Base-by-base conservation (phyloP, 2,797 vertebrate species). In the Melopsittacus undulatus region DNA sequence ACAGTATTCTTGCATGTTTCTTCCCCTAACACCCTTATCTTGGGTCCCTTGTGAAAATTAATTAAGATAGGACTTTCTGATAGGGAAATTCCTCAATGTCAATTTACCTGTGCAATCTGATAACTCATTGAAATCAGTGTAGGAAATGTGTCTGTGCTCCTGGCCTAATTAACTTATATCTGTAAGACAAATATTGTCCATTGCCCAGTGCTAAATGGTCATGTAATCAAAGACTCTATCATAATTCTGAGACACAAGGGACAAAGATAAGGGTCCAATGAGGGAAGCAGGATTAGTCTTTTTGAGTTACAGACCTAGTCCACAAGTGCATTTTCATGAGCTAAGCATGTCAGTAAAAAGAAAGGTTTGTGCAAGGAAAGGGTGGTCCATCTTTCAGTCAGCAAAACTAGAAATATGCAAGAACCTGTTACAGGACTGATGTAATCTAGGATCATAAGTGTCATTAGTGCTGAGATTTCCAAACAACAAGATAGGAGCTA, bases 21-120 rank as follows among this genome's bases (percentile, higher is more conserved):
- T 73, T 92, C n/a, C 74, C 8, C 73, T 64, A 90, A 38, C 48
- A 82, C n/a, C 38, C 59, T 94, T 96, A 97, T 96, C 94, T 95
- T 70, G 14, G 9, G 34, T 95, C 95, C 79, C 94, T 85, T 87
- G 90, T 83, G 92, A 95, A 94, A 91, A 94, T 91, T 27, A 91
- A 93, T 95, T 97, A 95, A 95, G 95, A 97, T 95, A 81, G 34
- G 21, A 23, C 68, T 94, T 92, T 87, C 76, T 74, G 92, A 97
- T 86, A 94, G 43, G 46, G 38, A 88, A 94, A 84, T 80, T 94
- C 62, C n/a, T 83, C 61, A 68, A 89, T 94, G 95, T 95, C 79
- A 93, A 19, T 96, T 92, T 96, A 95, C 91, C 80, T 96, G 67
- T 79, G 56, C 52, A 82, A 95, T 94, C 91, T 94, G 95, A 92